A percentile compares a stretch with the other conserved stretches of the same genome.
Evolutionary conservation across 30 jellyfish, hydroid and myxozoan species (phyloP).

Genomic region (Hydractinia echinata): DNA sequence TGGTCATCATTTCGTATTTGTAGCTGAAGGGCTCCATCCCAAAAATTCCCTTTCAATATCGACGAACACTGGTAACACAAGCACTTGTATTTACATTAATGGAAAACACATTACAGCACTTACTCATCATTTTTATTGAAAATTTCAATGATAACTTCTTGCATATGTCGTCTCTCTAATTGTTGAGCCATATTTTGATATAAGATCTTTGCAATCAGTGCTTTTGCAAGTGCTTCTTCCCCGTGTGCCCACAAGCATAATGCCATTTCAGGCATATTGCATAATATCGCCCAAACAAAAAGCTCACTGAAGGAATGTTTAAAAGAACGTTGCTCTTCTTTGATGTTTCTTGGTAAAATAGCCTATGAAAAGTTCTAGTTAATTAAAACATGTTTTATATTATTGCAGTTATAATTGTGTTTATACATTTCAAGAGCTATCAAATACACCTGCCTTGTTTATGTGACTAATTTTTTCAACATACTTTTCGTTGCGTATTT

Average conservation of each 20-base stretch:
- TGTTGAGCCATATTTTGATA: constrained; percentile 45
- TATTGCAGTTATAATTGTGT: too few relatives aligned
- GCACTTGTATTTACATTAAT: background rate
- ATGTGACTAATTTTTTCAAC: background rate
- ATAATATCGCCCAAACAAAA: constrained; percentile 76
- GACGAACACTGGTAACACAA: too few relatives aligned
- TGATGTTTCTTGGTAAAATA: too few relatives aligned
- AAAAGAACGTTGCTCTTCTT: too few relatives aligned
- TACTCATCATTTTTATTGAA: constrained; percentile 48
- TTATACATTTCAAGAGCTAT: too few relatives aligned
- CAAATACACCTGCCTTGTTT: background rate
- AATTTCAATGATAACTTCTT: constrained; percentile 50
- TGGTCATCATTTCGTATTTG: too few relatives aligned
- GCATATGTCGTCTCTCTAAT: constrained; percentile 38
- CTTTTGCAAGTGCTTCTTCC: constrained; percentile 70
- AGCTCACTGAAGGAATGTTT: constrained; percentile 44
- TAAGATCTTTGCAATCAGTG: constrained; percentile 57
- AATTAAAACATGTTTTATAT: too few relatives aligned
- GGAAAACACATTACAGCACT: background rate
- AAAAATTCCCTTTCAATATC: too few relatives aligned
- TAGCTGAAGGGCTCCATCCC: too few relatives aligned
- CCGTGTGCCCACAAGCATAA: constrained; percentile 59
- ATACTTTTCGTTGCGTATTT: background rate
- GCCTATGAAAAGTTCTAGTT: too few relatives aligned
- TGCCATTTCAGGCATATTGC: constrained; percentile 71